Conservation (phyloP, 2,113 vertebrate genomes). For the Arenaria interpres region DNA sequence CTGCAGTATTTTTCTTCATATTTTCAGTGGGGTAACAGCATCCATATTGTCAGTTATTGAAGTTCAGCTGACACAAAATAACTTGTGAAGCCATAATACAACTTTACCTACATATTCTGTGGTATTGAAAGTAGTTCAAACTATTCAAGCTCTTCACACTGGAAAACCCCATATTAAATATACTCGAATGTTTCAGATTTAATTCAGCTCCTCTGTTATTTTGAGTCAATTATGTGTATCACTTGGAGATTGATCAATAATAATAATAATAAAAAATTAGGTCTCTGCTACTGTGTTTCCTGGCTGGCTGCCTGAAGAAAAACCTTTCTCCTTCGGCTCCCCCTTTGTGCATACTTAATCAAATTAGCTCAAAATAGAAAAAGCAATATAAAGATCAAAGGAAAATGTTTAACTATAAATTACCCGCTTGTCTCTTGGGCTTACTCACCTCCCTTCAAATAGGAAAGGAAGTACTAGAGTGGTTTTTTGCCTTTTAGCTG, state of each 20-base stretch:
- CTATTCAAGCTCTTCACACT: neutral
- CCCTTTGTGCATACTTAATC: constrained; percentile 5
- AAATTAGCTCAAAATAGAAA: constrained; percentile 64
- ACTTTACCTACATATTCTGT: neutral
- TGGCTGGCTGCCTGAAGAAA: constrained; percentile 38
- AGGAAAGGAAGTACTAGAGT: neutral
- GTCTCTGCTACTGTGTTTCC: neutral
- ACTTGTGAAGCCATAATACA: neutral
- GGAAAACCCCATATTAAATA: neutral
- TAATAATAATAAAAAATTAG: constrained; percentile 37
- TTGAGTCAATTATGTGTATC: constrained; percentile 57
- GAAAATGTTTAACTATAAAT: constrained; percentile 65
- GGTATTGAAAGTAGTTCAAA: neutral
- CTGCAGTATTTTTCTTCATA: constrained; percentile 37
- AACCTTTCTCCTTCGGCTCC: neutral
- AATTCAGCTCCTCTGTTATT: constrained; percentile 46
- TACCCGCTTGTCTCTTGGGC: neutral
- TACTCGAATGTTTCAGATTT: constrained; percentile 6
- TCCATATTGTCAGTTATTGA: constrained; percentile 9
- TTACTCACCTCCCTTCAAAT: neutral
- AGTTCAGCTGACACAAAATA: constrained; percentile 14
- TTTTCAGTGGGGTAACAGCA: neutral
- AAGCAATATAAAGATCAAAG: constrained; percentile 53
- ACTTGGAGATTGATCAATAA: constrained; percentile 15
- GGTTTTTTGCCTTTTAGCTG: neutral